Evolutionary conservation across 2,113 vertebrate species (phyloP).

Genomic region (Dunckerocampus dactyliophorus): DNA sequence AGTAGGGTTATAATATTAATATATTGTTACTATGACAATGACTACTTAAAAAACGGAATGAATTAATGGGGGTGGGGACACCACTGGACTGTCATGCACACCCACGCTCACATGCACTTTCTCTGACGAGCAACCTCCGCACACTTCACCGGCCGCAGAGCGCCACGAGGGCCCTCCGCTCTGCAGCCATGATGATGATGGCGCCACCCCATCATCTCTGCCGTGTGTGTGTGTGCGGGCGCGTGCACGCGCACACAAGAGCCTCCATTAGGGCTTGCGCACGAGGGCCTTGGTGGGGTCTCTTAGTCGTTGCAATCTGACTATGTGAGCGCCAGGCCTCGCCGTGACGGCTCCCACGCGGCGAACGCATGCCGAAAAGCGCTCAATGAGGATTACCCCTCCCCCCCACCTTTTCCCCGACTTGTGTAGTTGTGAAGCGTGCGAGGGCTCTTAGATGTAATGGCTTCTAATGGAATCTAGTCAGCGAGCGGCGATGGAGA

Average conservation of each 20-base stretch:
- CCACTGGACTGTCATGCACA: background rate
- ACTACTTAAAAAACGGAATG: too few relatives aligned
- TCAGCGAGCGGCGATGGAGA: conserved; percentile 51
- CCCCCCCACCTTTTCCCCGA: background rate
- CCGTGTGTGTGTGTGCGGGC: conserved; percentile 42
- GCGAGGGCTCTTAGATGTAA: conserved; percentile 71
- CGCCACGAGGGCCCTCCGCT: conserved; percentile 37
- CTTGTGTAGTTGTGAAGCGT: conserved; percentile 67
- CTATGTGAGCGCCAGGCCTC: conserved; percentile 46
- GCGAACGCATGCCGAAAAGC: conserved; percentile 52
- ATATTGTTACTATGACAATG: too few relatives aligned
- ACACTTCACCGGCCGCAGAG: conserved; percentile 17
- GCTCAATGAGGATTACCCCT: conserved; percentile 49
- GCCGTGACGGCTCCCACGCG: conserved; percentile 63
- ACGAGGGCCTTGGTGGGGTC: conserved; percentile 64
- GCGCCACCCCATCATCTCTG: conserved; percentile 28
- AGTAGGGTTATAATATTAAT: too few relatives aligned
- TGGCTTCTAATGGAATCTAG: conserved; percentile 74
- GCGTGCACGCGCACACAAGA: conserved; percentile 72
- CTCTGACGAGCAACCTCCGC: conserved; percentile 30
- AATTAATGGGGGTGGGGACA: background rate
- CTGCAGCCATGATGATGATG: conserved; percentile 33
- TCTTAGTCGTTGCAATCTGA: conserved; percentile 70
- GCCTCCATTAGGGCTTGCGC: conserved; percentile 67
- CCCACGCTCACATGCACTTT: conserved; percentile 9